Evolutionary conservation across 2,888 invertebrate genomes (phyloP), one percentile per base, ranked within the genome.

Genomic region (Sphinx pinastri): DNA sequence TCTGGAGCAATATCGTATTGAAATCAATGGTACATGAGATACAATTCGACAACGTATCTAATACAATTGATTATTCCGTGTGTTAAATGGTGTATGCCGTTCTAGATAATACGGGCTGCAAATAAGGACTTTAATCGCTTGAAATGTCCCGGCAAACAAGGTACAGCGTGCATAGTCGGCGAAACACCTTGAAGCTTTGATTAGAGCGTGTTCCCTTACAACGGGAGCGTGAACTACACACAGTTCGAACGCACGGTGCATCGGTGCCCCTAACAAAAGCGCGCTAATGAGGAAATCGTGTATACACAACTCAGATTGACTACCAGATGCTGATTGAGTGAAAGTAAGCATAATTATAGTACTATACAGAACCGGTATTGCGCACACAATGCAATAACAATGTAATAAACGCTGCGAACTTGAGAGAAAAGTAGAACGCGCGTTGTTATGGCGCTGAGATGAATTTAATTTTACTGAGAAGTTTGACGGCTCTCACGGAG

Each of bases 261-360:
- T 78, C 76, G 85, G 83, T 79, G 81, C 77, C 76, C 72, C 77
- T 75, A 85, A 93, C 91, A 93, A 93, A 92, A 90, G 90, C 87
- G 75, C 81, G 81, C 85, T 92, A 92, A 92, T 92, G 91, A 93
- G 92, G 85, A 89, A 91, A 88, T 89, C 90, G 87, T 92, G 92
- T 91, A 86, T 77, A 81, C 80, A 82, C 76, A 81, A 71, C 80
- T 75, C 73, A 70, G 73, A 68, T 71, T 71, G 74, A 79, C 81
- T 81, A 87, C 83, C 82, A 79, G 80, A 82, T 81, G 79, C 82
- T 84, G 87, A 88, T 87, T 84, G 82, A 89, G 91, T 87, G 92
- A 92, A 92, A 91, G 92, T 88, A 81, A 81, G 79, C 79, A 78
- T 80, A 79, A 81, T 79, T 79, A 38, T 38, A 38, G 77, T 77